Conservation (phyloP, 2,888 invertebrate species). For the Noctua comes region DNA sequence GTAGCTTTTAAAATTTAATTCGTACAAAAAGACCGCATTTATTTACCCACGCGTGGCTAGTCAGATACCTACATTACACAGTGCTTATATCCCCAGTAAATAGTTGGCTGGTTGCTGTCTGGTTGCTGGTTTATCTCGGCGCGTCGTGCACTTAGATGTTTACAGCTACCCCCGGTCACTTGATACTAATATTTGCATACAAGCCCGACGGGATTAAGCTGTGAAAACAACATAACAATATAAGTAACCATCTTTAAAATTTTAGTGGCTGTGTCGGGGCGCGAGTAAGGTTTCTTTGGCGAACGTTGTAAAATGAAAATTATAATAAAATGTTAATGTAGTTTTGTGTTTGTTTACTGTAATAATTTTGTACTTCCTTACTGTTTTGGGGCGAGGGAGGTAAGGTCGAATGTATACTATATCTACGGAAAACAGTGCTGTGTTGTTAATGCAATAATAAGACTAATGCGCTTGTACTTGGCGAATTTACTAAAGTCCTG, state of each 20-base stretch:
- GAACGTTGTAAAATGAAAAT: conserved; percentile 31
- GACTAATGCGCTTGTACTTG: background rate
- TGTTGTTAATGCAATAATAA: background rate
- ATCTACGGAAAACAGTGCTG: background rate
- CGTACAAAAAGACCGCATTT: conserved; percentile 12
- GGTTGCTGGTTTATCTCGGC: conserved; percentile 38
- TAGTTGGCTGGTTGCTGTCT: conserved; percentile 16
- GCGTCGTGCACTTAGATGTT: conserved; percentile 51
- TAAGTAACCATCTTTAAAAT: conserved; percentile 39
- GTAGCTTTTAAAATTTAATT: conserved; percentile 6
- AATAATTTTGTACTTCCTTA: background rate
- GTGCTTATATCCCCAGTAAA: conserved; percentile 52
- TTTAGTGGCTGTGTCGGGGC: conserved; percentile 23
- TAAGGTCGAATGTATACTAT: background rate
- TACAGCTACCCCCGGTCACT: conserved; percentile 51
- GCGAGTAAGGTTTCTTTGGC: conserved; percentile 16
- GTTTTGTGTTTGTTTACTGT: conserved; percentile 26
- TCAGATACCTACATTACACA: conserved; percentile 9
- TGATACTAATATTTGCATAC: conserved; percentile 58
- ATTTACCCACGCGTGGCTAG: background rate
- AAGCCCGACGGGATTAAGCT: conserved; percentile 52
- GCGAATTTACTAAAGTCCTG: background rate
- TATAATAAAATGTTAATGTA: conserved; percentile 36
- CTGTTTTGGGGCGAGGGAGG: conserved; percentile 5
- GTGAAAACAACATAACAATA: conserved; percentile 41